phyloP scores from a whole-genome alignment of 1,140 invertebrate genomes.

The Prorops nasuta region DNA sequence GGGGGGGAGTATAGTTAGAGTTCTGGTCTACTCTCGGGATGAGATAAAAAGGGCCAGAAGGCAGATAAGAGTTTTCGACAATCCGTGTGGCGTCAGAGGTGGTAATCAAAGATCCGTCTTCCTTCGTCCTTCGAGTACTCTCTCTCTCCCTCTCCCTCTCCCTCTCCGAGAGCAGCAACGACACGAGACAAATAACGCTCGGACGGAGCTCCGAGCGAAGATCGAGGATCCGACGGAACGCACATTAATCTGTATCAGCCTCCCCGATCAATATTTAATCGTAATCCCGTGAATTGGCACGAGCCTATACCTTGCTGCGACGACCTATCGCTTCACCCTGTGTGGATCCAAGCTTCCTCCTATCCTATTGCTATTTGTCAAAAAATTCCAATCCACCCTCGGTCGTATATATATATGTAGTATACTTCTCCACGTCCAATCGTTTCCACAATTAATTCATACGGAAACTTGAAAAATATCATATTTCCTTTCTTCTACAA shows the following conservation, averaged over 20 bases:
- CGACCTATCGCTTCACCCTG: too few relatives aligned
- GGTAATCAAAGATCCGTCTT: conserved; percentile 14
- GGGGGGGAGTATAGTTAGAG: too few relatives aligned
- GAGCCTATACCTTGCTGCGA: conserved; percentile 18
- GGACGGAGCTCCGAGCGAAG: conserved; percentile 9
- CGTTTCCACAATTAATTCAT: too few relatives aligned
- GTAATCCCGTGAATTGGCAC: conserved; percentile 37
- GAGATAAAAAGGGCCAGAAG: conserved; percentile 27
- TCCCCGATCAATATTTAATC: conserved; percentile 44
- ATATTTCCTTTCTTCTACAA: too few relatives aligned
- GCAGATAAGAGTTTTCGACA: conserved; percentile 29
- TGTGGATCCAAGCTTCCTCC: too few relatives aligned
- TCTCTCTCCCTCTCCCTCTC: conserved; percentile 25
- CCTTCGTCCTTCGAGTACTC: conserved; percentile 20
- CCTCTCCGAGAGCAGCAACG: not conserved
- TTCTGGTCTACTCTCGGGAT: too few relatives aligned
- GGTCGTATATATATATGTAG: too few relatives aligned
- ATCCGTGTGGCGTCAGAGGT: conserved; percentile 24
- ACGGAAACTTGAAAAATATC: too few relatives aligned
- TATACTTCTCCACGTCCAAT: too few relatives aligned
- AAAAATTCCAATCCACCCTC: too few relatives aligned
- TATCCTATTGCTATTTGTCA: too few relatives aligned
- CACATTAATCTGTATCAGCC: conserved; percentile 45
- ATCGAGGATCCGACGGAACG: conserved; percentile 17
- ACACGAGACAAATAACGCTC: conserved; percentile 26